Evolutionary conservation across 2,888 invertebrate genomes (phyloP).

Genomic region (Marasmarcha lunaedactyla): DNA sequence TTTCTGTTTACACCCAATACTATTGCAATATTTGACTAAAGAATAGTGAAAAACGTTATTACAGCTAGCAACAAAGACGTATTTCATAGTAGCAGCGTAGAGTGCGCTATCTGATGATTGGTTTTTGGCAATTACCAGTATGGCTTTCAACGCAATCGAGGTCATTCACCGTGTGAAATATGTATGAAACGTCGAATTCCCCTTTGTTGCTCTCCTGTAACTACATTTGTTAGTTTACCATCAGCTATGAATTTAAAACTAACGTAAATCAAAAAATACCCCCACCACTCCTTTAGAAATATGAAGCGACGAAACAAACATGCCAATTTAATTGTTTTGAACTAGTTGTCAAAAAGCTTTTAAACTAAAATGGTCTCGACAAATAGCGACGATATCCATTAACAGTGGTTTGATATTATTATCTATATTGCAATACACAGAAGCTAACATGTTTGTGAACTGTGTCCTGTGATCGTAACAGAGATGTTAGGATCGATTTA

Average conservation of each 20-base stretch:
- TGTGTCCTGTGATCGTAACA: neutral
- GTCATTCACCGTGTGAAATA: slow-evolving; percentile 68
- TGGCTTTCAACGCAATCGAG: slow-evolving; percentile 63
- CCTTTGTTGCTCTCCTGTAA: slow-evolving; percentile 45
- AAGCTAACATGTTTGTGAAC: neutral
- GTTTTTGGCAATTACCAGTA: slow-evolving; percentile 71
- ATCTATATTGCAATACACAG: neutral
- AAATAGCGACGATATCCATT: neutral
- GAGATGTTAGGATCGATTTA: neutral
- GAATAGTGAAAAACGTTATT: no score
- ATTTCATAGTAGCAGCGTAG: slow-evolving; percentile 58
- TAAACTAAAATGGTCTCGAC: slow-evolving; percentile 41
- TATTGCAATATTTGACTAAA: no score
- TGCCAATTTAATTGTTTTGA: slow-evolving; percentile 26
- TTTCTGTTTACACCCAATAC: no score
- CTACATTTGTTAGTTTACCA: slow-evolving; percentile 8
- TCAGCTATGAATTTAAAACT: neutral
- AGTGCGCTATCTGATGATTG: slow-evolving; percentile 69
- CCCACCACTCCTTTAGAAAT: no score
- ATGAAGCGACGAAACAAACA: no score
- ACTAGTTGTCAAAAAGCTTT: slow-evolving; percentile 61
- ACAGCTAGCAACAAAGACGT: slow-evolving; percentile 61
- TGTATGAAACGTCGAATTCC: slow-evolving; percentile 56
- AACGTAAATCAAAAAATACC: no score
- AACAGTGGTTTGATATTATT: slow-evolving; percentile 1